Conservation (phyloP, 2,888 invertebrate species). For the Poecilus cupreus region DNA sequence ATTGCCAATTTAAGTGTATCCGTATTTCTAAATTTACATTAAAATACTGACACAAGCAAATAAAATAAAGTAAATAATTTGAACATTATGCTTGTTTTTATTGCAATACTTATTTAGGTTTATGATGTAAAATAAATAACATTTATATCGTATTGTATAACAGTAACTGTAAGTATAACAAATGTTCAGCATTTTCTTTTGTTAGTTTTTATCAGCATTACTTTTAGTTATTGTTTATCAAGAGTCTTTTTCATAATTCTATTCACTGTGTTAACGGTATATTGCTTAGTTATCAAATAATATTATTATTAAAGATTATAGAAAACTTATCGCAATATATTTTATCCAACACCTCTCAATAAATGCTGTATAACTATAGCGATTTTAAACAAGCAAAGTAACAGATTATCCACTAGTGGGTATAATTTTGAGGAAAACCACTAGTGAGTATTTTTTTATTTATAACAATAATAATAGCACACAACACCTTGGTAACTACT, state of each 20-base stretch:
- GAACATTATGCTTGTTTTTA: background rate
- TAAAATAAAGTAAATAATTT: too few relatives aligned
- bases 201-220: background rate
- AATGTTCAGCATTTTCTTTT: background rate
- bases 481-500: too few relatives aligned
- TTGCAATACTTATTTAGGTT: background rate
- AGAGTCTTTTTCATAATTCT: background rate
- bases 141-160: background rate
- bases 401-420: too few relatives aligned
- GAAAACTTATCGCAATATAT: background rate
- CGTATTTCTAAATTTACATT: too few relatives aligned
- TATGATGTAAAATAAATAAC: background rate
- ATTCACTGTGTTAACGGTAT: background rate
- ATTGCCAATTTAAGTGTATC: too few relatives aligned
- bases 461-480: too few relatives aligned
- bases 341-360: too few relatives aligned
- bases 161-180: background rate
- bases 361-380: too few relatives aligned
- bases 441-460: too few relatives aligned
- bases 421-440: too few relatives aligned
- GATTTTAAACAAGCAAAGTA: too few relatives aligned
- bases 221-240: background rate
- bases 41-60: too few relatives aligned
- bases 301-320: background rate
- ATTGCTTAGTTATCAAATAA: background rate